phyloP scores from a whole-genome alignment of 2,113 vertebrate species.

The Myanophis thanlyinensis region DNA sequence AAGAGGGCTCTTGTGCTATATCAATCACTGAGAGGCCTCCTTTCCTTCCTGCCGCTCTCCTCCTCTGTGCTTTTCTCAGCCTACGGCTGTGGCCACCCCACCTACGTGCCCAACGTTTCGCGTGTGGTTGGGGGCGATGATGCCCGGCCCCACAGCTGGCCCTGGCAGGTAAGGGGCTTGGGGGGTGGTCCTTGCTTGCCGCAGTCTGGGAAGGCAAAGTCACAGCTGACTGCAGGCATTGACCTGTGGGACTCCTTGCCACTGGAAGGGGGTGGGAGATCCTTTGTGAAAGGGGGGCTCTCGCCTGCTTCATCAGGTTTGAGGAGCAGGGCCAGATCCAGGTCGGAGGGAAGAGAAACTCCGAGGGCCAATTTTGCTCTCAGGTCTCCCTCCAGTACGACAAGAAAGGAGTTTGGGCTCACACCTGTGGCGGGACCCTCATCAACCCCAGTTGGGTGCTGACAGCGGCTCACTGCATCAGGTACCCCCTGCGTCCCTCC shows the following conservation, averaged over 20 bases:
- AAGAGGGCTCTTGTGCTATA: neutral
- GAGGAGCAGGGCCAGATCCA: neutral
- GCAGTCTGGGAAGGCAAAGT: neutral
- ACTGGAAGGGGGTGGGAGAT: neutral
- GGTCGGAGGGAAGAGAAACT: neutral
- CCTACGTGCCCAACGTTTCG: conserved; percentile 62
- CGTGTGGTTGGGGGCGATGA: conserved; percentile 86
- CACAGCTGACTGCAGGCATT: neutral
- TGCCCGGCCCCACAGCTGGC: conserved; percentile 86
- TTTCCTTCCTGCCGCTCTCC: too few species aligned
- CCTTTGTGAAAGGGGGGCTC: neutral
- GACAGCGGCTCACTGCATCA: conserved; percentile 89
- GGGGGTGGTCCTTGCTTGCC: fast-evolving
- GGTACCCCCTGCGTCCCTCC: conserved; percentile 62
- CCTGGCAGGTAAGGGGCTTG: conserved; percentile 84
- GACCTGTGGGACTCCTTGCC: neutral
- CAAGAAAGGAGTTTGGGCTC: conserved; percentile 63
- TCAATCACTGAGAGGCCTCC: neutral
- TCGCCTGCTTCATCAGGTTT: neutral
- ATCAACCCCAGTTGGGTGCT: conserved; percentile 79
- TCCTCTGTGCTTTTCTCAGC: conserved; percentile 56
- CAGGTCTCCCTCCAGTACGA: conserved; percentile 88
- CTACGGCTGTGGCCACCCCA: conserved; percentile 83
- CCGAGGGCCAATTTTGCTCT: neutral
- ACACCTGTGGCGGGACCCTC: conserved; percentile 85